Conservation (phyloP, 2,113 vertebrate species). For the Willisornis vidua region DNA sequence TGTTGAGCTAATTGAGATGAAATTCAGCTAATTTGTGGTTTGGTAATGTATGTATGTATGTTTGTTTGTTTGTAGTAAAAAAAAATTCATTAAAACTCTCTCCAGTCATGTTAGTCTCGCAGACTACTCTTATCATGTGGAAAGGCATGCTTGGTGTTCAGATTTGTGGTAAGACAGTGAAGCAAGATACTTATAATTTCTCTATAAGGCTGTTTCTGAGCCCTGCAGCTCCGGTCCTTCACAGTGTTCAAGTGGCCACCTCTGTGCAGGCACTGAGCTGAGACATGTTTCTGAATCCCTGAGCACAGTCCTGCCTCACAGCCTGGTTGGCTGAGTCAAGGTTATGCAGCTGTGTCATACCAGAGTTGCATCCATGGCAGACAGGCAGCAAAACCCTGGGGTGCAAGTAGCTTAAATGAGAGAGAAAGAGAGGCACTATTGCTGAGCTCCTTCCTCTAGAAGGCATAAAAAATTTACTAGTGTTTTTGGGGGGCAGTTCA, state of each 20-base stretch:
- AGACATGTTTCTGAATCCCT: background rate
- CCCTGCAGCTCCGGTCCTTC: background rate
- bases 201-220: background rate
- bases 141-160: background rate
- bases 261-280: background rate
- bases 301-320: background rate
- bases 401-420: background rate
- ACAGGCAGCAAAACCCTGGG: background rate
- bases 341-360: background rate
- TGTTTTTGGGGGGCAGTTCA: fast-evolving
- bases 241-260: background rate
- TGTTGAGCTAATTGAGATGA: background rate
- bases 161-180: background rate
- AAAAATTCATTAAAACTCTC: background rate
- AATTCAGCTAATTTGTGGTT: background rate
- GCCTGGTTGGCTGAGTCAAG: background rate
- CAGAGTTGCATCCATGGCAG: too few relatives aligned
- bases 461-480: background rate
- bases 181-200: background rate
- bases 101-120: background rate
- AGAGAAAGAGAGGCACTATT: fast-evolving
- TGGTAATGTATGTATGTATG: background rate
- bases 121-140: background rate
- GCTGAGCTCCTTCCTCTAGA: background rate
- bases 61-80: background rate